These are phyloP conservation scores for Chlamydotis undulata DNA, from an alignment of 2,113 vertebrate species.

Conservation along the genomic window DNA sequence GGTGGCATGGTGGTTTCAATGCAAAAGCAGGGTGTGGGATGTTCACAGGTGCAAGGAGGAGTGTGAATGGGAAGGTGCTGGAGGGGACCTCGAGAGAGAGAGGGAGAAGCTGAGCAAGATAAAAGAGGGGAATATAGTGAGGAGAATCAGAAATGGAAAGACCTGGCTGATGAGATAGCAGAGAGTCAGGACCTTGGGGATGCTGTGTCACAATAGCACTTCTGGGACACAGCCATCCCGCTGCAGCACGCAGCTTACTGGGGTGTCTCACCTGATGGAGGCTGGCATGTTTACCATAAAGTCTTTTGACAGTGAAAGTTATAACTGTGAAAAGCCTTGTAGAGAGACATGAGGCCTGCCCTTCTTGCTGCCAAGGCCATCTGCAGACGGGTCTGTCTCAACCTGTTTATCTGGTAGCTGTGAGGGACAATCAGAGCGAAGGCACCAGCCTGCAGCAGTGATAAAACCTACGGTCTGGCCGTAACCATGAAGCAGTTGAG, in stretches of 20 bases:
- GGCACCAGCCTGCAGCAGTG: neutral
- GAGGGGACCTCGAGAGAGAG: neutral
- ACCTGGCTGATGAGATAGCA: rapidly evolving
- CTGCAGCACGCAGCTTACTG: neutral
- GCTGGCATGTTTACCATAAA: rapidly evolving
- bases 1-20: rapidly evolving
- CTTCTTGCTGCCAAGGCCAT: neutral
- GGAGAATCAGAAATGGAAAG: neutral
- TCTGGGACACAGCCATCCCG: neutral
- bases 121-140: neutral
- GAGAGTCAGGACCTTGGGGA: rapidly evolving
- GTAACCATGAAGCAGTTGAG: rapidly evolving
- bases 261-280: rapidly evolving
- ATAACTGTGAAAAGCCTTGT: neutral
- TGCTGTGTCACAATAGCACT: neutral
- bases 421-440: neutral
- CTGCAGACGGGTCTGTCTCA: neutral
- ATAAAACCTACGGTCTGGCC: neutral
- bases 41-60: rapidly evolving
- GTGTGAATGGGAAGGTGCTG: neutral
- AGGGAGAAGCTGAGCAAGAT: neutral
- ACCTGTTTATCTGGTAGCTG: neutral
- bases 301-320: neutral
- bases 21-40: rapidly evolving
- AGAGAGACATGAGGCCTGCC: neutral